Evolutionary conservation across 1,140 invertebrate genomes (phyloP).

Genomic region (Pseudomyrmex concolor): DNA sequence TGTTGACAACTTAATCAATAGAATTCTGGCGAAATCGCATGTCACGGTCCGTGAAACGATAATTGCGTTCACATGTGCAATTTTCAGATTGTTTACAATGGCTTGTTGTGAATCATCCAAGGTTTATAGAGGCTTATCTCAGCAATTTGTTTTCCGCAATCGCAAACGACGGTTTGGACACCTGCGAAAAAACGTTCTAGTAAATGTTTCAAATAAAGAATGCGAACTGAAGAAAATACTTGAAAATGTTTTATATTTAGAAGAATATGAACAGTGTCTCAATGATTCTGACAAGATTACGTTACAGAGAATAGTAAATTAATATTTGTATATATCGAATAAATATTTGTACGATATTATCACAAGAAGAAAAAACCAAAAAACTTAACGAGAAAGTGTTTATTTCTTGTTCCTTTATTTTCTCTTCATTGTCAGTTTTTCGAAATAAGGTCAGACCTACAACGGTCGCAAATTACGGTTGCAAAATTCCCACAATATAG

Average conservation of each 20-base stretch:
- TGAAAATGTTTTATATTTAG: not conserved
- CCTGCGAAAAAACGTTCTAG: not conserved
- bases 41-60: not conserved
- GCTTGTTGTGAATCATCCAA: conserved; percentile 22
- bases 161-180: not conserved
- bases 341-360: too few species aligned
- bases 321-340: too few species aligned
- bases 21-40: not conserved
- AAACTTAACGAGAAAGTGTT: too few species aligned
- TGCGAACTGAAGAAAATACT: not conserved
- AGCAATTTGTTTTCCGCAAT: not conserved
- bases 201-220: too few species aligned
- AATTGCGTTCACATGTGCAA: conserved; percentile 1
- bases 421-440: too few species aligned
- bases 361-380: not conserved
- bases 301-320: too few species aligned
- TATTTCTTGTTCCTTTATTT: too few species aligned
- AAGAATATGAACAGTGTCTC: too few species aligned
- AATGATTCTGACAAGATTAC: too few species aligned
- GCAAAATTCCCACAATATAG: too few species aligned
- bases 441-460: too few species aligned
- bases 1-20: not conserved
- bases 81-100: conserved; percentile 19
- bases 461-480: too few species aligned
- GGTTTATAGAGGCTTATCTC: conserved; percentile 28